Base-by-base conservation (phyloP, 1,140 invertebrate genomes). In the Aphaenogaster floridana region DNA sequence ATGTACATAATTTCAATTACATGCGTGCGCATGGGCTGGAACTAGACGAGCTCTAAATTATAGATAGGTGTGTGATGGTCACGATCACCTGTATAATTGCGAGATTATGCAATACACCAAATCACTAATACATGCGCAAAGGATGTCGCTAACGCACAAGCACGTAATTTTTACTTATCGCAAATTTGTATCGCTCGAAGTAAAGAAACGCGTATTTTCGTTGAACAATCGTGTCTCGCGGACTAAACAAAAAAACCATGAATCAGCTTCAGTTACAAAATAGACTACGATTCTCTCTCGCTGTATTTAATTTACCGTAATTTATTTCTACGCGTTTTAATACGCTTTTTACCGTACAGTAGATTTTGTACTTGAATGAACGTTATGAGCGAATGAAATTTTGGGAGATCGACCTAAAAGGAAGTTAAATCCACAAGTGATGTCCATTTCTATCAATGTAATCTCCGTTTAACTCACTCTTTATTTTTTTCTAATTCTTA, bases 281-380 rank as follows among this genome's bases (percentile, higher is more conserved):
- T 87, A 87, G 72, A 69, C 48, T 88, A 88, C 76, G n/a, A 84
- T 66, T 87, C 28, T 59, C 48, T 74, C 48, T 74, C 59, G 34
- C 13, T 52, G 39, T 39, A 72, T 52, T 28, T 88, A 84, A 78
- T 78, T 88, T 50, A 78, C 34, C 48, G 15, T 13, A 52, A 39
- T 86, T 87, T 84, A 54, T 52, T 79, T 72, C 72, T 83, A 81
- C 34, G 13, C 42, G 45, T 36, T 86, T 61, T 78, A 54, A 69
- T 71, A 54, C 28, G 57, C 3, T 66, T 48, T 78, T 54, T 80
- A n/a, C 28, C 50, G 13, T 66, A 80, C 64, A 66, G 68, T 59
- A 63, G 74, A n/a, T 88, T 80, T 69, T 52, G 80, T 93, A 93
- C 92, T 93, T 92, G 83, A 86, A 92, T 89, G 88, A 90, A 89